These are phyloP conservation scores for Tolmerus cingulatus DNA, from an alignment of 2,888 invertebrate genomes.

Conservation along the genomic window DNA sequence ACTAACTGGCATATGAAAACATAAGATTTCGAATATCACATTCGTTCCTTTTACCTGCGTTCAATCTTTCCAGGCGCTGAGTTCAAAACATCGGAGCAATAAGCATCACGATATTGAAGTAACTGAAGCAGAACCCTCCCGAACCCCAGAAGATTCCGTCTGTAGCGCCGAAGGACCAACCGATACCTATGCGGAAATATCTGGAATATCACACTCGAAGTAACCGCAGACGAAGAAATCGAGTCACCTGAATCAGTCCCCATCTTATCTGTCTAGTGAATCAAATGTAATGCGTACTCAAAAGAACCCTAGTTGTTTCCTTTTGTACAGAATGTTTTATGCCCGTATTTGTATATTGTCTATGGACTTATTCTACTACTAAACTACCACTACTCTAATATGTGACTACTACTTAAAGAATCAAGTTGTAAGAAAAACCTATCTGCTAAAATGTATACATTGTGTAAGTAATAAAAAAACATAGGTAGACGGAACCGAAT, in stretches of 20 bases:
- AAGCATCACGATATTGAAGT: conserved; percentile 71
- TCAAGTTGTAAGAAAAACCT: conserved; percentile 6
- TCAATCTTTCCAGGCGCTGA: conserved; percentile 71
- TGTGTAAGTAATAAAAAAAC: background rate
- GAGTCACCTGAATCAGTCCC: background rate
- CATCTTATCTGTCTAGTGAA: conserved; percentile 17
- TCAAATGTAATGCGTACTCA: conserved; percentile 3
- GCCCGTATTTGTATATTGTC: conserved; percentile 24
- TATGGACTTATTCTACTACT: conserved; percentile 22
- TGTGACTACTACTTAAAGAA: conserved; percentile 7
- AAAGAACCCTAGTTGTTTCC: background rate
- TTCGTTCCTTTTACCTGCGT: background rate
- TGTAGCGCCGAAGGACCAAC: conserved; percentile 87
- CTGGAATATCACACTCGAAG: conserved; percentile 57
- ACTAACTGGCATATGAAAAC: background rate
- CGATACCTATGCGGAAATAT: conserved; percentile 64
- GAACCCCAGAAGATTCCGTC: conserved; percentile 90
- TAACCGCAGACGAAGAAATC: background rate
- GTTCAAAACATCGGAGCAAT: conserved; percentile 72
- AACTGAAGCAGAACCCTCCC: conserved; percentile 80
- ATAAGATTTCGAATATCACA: background rate
- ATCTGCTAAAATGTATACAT: conserved; percentile 32
- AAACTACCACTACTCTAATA: conserved; percentile 19
- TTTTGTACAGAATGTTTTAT: conserved; percentile 35
- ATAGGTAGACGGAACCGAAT: conserved; percentile 2